Base-by-base conservation (phyloP, 1,140 invertebrate species). In the Pygmarrhopalites habei region DNA sequence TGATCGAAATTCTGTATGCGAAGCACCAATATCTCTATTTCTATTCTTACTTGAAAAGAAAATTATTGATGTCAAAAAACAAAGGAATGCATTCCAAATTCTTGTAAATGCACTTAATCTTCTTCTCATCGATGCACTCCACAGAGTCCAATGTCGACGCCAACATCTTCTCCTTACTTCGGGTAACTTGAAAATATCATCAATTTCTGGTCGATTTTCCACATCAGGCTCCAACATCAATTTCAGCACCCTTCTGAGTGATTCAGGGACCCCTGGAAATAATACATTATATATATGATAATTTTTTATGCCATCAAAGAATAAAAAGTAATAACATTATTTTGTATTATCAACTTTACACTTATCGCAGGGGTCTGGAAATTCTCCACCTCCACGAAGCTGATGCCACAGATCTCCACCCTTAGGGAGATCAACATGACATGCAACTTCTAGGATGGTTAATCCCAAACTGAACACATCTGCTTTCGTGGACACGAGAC, bases 391-490 rank as follows among this genome's bases (percentile, higher is more conserved):
- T 35, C 77, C 75, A 32, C 87, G 73, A 4, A 90, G 72, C 49
- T 80, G 74, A 68, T 88, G 86, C 87, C 87, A 90, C 10, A 81
- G 75, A 2, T 80, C 77, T 12, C 85, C 87, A 71, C 82, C 79
- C 60, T 77, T 73, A 1, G 87, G 87, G 43, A 90, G 74, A 66
- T 86, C 83, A 53, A 89, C 76, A 75, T 87, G 85, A 71, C 80
- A 82, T 1, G 85, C 81, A 41, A 89, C 69, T 74, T 90, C 87
- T 30, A 90, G 72, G 62, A 88, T 81, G 15, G 84, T 83, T 65
- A 90, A 82, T 5, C 88, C 88, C 21, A 90, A 72, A 72, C 85
- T 86, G 70, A 82, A 85, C 62, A 83, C 80, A 71, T 83, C 83
- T 17, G 80, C 83, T 30, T 79, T 78, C 65, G 77, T 78, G 3